phyloP scores from a whole-genome alignment of 2,113 vertebrate genomes.

The Clupea harengus region DNA sequence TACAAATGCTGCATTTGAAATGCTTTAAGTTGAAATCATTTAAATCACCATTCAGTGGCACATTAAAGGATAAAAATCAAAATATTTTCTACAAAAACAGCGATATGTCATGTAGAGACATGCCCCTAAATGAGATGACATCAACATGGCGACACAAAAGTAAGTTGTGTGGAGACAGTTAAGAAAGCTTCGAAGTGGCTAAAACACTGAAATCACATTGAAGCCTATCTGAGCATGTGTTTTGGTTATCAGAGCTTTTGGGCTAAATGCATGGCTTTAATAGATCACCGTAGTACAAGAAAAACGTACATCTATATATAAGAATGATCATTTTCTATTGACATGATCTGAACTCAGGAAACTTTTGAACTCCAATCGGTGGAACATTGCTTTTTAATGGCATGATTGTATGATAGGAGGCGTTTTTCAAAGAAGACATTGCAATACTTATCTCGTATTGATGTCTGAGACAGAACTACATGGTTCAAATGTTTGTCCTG shows the following conservation, averaged over 20 bases:
- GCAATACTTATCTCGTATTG: background rate
- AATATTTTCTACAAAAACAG: background rate
- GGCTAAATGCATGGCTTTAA: background rate
- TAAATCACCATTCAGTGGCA: background rate
- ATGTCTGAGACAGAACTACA: background rate
- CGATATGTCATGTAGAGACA: background rate
- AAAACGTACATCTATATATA: background rate
- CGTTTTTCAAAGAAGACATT: background rate
- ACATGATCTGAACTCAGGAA: background rate
- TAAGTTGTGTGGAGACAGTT: background rate
- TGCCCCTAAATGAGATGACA: background rate
- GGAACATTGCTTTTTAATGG: no score
- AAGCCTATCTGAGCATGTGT: background rate
- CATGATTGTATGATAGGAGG: background rate
- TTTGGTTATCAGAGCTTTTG: background rate
- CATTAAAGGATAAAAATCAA: background rate
- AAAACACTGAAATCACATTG: background rate
- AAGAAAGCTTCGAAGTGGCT: background rate
- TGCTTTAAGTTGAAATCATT: background rate
- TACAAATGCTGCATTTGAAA: background rate
- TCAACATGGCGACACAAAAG: background rate
- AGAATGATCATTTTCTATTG: background rate
- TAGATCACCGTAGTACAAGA: background rate
- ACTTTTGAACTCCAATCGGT: no score
- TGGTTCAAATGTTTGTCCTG: background rate